phyloP scores from a whole-genome alignment of 1,140 invertebrate species.

The Pseudomyrmex cubaensis region DNA sequence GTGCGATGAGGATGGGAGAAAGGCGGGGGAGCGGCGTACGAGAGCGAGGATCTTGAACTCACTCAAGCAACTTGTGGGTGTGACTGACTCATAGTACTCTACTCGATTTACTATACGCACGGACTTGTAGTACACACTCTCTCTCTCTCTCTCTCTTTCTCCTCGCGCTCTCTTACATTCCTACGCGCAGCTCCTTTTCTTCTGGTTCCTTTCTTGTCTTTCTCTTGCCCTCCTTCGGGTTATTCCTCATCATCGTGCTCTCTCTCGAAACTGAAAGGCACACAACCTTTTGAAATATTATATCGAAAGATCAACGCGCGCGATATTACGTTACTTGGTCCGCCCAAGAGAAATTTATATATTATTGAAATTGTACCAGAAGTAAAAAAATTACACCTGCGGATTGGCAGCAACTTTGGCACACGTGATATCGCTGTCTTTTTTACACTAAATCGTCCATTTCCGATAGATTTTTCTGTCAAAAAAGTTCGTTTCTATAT shows the following conservation, averaged over 20 bases:
- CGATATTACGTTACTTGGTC: no score
- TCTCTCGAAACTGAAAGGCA: background rate
- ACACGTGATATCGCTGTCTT: no score
- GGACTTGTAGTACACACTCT: conserved; percentile 75
- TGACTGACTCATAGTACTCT: conserved; percentile 85
- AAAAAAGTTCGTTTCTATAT: no score
- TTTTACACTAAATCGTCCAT: no score
- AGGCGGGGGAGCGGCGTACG: background rate
- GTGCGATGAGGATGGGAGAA: background rate
- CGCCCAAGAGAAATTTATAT: no score
- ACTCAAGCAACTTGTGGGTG: conserved; percentile 81
- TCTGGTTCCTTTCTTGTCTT: background rate
- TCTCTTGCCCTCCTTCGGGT: no score
- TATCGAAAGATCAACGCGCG: no score
- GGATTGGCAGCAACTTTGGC: no score
- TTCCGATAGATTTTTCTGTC: no score
- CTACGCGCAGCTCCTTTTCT: background rate
- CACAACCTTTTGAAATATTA: no score
- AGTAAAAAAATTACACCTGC: no score
- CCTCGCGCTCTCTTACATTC: background rate
- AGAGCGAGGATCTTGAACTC: conserved; percentile 82
- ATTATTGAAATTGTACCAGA: no score
- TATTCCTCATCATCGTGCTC: background rate
- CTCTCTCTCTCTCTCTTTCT: background rate
- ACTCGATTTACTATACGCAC: conserved; percentile 83